phyloP scores from a whole-genome alignment of 2,797 vertebrate species.

The Sebastes cheni region DNA sequence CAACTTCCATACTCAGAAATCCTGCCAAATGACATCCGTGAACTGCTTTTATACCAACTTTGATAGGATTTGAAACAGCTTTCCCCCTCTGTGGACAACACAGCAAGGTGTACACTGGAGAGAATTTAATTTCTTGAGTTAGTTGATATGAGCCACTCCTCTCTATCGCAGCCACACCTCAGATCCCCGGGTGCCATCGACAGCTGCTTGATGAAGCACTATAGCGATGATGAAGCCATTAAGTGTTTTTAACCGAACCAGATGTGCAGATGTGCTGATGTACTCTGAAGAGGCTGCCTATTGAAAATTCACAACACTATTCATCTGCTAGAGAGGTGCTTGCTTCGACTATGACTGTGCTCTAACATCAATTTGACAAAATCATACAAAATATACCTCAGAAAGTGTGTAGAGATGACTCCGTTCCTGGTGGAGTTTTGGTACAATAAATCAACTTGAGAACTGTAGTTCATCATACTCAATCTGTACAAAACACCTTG shows the following conservation, averaged over 20 bases:
- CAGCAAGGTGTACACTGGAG: neutral
- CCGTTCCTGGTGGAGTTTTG: neutral
- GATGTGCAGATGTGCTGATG: neutral
- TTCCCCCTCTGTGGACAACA: neutral
- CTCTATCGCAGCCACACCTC: neutral
- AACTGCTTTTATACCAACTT: neutral
- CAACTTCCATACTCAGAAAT: neutral
- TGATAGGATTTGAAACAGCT: neutral
- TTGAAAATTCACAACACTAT: neutral
- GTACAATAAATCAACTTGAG: neutral
- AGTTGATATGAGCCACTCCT: neutral
- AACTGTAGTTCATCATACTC: neutral
- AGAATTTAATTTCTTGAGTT: neutral
- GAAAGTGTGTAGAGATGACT: neutral
- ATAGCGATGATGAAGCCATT: neutral
- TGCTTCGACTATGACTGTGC: neutral
- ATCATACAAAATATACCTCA: neutral
- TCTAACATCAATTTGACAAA: neutral
- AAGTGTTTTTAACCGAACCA: constrained; percentile 3
- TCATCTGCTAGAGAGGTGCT: neutral
- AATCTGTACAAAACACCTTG: neutral
- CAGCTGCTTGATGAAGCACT: constrained; percentile 10
- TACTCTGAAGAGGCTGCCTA: neutral
- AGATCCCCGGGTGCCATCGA: neutral
- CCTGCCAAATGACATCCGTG: neutral